A percentile compares a stretch with the other conserved stretches of the same genome.
Evolutionary conservation across 2,888 invertebrate genomes (phyloP).

Genomic region (Monoplex corrugatus): DNA sequence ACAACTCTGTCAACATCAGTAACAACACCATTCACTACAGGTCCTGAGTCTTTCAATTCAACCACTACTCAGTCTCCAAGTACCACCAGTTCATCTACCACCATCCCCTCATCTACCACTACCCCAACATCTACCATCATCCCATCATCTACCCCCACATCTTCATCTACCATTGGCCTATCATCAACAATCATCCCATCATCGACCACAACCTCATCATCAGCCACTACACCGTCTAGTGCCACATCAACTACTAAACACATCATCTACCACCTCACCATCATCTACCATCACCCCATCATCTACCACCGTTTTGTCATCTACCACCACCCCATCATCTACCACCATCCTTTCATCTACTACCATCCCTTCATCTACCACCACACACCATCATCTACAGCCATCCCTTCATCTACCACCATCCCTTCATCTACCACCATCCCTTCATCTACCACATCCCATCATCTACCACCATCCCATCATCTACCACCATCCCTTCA

Average conservation of each 20-base stretch:
- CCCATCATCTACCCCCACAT: not conserved
- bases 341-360: not conserved
- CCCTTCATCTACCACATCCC: no score
- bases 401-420: conserved; percentile 15
- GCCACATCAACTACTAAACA: no score
- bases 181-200: not conserved
- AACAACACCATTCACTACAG: no score
- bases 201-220: not conserved
- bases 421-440: no score
- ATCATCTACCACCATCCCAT: no score
- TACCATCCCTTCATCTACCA: not conserved
- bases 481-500: no score
- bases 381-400: conserved; percentile 4
- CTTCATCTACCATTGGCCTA: not conserved
- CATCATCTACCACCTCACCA: not conserved
- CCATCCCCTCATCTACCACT: no score
- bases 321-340: not conserved
- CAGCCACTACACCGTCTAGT: not conserved
- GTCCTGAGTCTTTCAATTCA: no score
- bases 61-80: no score
- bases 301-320: no score
- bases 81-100: no score
- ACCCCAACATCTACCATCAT: not conserved
- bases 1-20: no score
- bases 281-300: not conserved